A percentile compares a stretch with the other conserved stretches of the same genome.
Conservation (phyloP, 2,797 vertebrate species). For the Tolypeutes matacus region DNA sequence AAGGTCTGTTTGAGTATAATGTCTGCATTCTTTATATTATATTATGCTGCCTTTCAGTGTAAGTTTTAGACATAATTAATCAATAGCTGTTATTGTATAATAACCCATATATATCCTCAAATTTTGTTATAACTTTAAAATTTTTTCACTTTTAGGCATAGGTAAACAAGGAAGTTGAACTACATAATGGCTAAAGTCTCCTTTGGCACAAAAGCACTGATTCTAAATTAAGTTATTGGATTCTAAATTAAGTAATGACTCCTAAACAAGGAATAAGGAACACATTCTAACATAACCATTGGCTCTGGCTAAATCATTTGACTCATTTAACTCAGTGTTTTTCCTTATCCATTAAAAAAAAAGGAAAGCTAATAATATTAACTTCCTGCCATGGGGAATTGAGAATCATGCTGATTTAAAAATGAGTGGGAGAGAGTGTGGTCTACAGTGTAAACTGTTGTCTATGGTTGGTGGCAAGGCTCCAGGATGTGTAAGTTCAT, state of each 20-base stretch:
- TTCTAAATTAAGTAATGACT: background rate
- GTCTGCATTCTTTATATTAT: background rate
- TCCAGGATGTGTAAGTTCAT: too few species aligned
- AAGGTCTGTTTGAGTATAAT: background rate
- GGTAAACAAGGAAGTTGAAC: constrained; percentile 51
- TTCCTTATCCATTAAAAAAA: constrained; percentile 58
- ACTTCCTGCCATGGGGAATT: background rate
- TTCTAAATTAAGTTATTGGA: constrained; percentile 58
- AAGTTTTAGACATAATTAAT: constrained; percentile 44
- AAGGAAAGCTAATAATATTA: constrained; percentile 16
- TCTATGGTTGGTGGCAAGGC: too few species aligned
- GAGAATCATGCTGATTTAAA: constrained; percentile 32
- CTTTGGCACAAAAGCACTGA: background rate
- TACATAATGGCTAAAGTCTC: constrained; percentile 38
- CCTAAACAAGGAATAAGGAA: constrained; percentile 47
- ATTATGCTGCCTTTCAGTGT: background rate
- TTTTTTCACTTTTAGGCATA: constrained; percentile 57
- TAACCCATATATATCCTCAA: constrained; percentile 59
- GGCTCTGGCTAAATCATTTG: constrained; percentile 19
- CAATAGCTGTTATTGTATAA: constrained; percentile 31
- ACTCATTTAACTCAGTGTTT: constrained; percentile 51
- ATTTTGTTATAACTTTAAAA: background rate
- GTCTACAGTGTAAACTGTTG: too few species aligned
- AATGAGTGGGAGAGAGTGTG: too few species aligned
- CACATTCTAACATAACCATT: constrained; percentile 35